Evolutionary conservation across 2,797 vertebrate genomes (phyloP), one percentile per base, ranked within the genome.

Genomic region (Pyrocephalus nanus): DNA sequence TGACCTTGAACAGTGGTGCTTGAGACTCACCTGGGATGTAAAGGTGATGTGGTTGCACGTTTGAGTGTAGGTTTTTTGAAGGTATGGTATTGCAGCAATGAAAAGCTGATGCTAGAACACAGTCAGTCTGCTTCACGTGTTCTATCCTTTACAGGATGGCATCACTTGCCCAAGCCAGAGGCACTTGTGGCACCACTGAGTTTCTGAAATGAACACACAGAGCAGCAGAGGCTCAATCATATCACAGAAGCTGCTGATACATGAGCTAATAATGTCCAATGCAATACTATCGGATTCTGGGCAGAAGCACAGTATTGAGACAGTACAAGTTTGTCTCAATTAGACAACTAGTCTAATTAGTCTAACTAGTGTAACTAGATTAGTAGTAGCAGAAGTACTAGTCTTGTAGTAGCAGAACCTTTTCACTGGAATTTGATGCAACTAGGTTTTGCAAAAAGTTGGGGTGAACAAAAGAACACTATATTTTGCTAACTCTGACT

Each of bases 41-140:
- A 62, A 67, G 4, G 15, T 58, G 72, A 53, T 58, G 8, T 30
- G 14, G 10, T 50, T n/a, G 10, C n/a, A 32, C 47, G 11, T 61
- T 65, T 58, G 8, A 0, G 0, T 16, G 12, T 40, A 15, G 15
- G 21, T 47, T 48, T 19, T 61, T 82, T 73, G 43, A 62, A 73
- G 0, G 0, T 11, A 23, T 19, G 22, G 6, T 67, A 29, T 71
- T 86, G 61, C 50, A 79, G 12, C 29, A 54, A 32, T 17, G 67
- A 61, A 53, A 30, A 87, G 34, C 34, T 36, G 48, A 34, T 62
- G 6, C 11, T 47, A 61, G 25, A 61, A 78, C 16, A 53, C n/a
- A 40, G 18, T 7, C 27, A 13, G 43, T 6, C 25, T 42, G 36
- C 43, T 81, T 66, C 43, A 19, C 0, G 1, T 16, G 15, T 80